Percentiles rank a stretch among this genome's conserved stretches.
Evolutionary conservation across 2,888 invertebrate genomes (phyloP).

Genomic region (Mimas tiliae): DNA sequence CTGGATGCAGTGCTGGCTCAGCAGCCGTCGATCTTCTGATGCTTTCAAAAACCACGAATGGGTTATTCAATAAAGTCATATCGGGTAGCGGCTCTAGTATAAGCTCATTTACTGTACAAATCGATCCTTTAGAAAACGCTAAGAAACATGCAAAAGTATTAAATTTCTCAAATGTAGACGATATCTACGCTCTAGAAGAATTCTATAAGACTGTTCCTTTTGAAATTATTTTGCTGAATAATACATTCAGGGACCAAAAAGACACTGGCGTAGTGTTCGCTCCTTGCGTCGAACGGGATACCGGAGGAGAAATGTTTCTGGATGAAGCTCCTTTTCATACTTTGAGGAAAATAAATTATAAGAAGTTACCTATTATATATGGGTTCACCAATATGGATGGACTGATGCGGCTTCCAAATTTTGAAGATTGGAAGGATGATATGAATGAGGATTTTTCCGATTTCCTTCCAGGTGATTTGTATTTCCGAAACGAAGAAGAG

Average conservation of each 20-base stretch:
- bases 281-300: slow-evolving; percentile 42
- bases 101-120: slow-evolving; percentile 50
- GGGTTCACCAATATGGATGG: slow-evolving; percentile 58
- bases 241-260: slow-evolving; percentile 27
- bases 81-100: slow-evolving; percentile 56
- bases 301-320: slow-evolving; percentile 47
- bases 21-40: slow-evolving; percentile 57
- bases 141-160: slow-evolving; percentile 51
- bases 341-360: slow-evolving; percentile 50
- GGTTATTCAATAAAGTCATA: slow-evolving; percentile 60
- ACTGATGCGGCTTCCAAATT: slow-evolving; percentile 36
- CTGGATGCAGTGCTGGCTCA: slow-evolving; percentile 62
- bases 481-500: slow-evolving; percentile 34
- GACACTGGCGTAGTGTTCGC: slow-evolving; percentile 39
- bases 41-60: slow-evolving; percentile 54
- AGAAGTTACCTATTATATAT: slow-evolving; percentile 52
- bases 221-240: slow-evolving; percentile 40
- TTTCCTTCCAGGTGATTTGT: slow-evolving; percentile 46
- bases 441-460: slow-evolving; percentile 49
- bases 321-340: slow-evolving; percentile 52
- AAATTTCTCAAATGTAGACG: slow-evolving; percentile 49
- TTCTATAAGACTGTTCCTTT: slow-evolving; percentile 40
- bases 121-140: slow-evolving; percentile 57
- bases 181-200: slow-evolving; percentile 45
- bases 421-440: slow-evolving; percentile 41